Conservation (phyloP, 2,113 vertebrate species). For the Oreochromis tanganicae region DNA sequence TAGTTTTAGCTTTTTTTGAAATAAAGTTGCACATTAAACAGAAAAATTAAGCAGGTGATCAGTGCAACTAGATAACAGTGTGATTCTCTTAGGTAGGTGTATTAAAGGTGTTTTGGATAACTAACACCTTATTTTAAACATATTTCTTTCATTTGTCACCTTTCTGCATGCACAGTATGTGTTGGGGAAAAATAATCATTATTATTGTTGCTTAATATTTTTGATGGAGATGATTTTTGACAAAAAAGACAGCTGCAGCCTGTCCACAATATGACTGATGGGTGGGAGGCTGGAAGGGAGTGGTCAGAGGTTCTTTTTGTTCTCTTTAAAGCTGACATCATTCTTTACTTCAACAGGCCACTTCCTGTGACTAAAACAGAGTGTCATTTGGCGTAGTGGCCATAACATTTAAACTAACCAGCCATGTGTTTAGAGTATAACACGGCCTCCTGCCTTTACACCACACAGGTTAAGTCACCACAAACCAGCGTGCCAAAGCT, state of each 20-base stretch:
- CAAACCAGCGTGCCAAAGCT: neutral
- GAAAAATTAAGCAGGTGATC: neutral
- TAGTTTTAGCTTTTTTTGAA: neutral
- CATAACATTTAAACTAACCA: neutral
- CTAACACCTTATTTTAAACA: neutral
- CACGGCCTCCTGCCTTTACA: neutral
- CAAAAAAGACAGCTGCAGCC: neutral
- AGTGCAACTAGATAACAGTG: neutral
- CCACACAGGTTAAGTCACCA: constrained; percentile 25
- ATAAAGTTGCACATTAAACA: neutral
- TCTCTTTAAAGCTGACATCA: constrained; percentile 2
- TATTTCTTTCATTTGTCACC: neutral
- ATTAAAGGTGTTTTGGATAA: neutral
- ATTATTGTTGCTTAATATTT: neutral
- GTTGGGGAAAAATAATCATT: neutral
- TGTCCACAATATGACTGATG: neutral
- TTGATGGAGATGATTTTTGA: neutral
- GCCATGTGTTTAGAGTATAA: neutral
- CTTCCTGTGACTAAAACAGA: constrained; percentile 10
- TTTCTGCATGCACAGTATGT: neutral
- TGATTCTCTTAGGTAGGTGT: neutral
- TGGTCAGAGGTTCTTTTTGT: neutral
- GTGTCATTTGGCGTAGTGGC: neutral
- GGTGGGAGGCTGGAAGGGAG: neutral
- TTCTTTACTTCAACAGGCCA: neutral